Evolutionary conservation across 92 coral and sea anemone species (phyloP), one percentile per base, ranked within the genome.

Genomic region (Epizoanthus illoricatus): DNA sequence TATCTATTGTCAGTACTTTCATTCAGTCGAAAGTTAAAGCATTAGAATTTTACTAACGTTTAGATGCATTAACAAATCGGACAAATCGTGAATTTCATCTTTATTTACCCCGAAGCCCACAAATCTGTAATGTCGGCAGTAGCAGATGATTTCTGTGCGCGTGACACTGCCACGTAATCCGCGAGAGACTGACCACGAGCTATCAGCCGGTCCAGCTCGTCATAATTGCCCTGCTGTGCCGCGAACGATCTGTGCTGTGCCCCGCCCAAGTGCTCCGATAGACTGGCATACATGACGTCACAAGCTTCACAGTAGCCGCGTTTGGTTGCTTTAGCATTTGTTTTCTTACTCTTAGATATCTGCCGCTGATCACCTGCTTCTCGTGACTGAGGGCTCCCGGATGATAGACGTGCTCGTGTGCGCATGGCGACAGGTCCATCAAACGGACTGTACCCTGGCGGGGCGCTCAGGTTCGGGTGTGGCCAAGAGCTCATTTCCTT

Each of bases 281-380:
- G 61, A 23, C 87, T 89, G 39, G 42, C 66, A 75, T 94, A 94
- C 24, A 62, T 81, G 55, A 64, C 67, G n/a, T 86, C 84, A 74
- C 98, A 94, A 28, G 92, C 91, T 68, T 94, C 98, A 69, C 98
- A 94, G 84, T 92, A 94, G 5, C 98, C 97, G 80, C 84, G 73
- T 76, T 87, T 89, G 19, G 75, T 68, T 21, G 80, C 52, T 8
- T 85, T 80, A 10, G 57, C 86, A 42, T 73, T 45, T 24, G 73
- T 54, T 59, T 68, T 76, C 81, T 33, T 71, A 9, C 24, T 68
- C 16, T 55, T 21, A 33, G 43, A 13, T 3, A 73, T 52, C 52
- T 76, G 84, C 65, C 36, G 67, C 56, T 42, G 56, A 19, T 76
- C 78, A 12, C 74, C 84, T 73, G 84, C 56, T 69, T 69, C 9